Evolutionary conservation across 2,113 vertebrate species (phyloP), one percentile per base, ranked within the genome.

Genomic region (Boleophthalmus pectinirostris): DNA sequence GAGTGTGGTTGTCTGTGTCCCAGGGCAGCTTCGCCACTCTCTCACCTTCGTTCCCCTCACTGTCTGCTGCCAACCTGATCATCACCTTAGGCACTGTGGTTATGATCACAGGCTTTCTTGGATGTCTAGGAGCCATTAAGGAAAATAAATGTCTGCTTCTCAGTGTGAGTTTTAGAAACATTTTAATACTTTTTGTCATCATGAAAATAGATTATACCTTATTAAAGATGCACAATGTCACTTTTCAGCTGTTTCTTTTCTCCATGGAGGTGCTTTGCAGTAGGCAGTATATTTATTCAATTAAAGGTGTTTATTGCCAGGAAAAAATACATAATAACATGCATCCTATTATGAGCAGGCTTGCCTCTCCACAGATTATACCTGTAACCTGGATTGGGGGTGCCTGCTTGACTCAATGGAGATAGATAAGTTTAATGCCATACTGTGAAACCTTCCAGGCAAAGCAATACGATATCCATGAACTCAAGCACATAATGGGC

Each of bases 131-230:
- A 61, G 96, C 98, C 94, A 98, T 99, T 93, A 98, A 98, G 92
- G 98, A 99, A 93, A 99, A 98, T 92, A 98, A 98, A 93, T 98
- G 97, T 92, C 95, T 99, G 83, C 94, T 99, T 57, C 90, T 99
- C 84, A 99, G 96, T 18, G 98, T 99, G 93, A 96, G 98, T 95
- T 10, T 0, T 47, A 9, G 38, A 54, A 54, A 21, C 51, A n/a
- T 54, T 54, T 21, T 1, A 54, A 54, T 54, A 9, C 51, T 53
- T n/a, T n/a, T 29, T n/a, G 18, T n/a, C 51, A 54, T 54, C n/a
- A 6, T 18, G 47, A 51, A 54, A n/a, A 10, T 53, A 53, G 6
- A 7, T 43, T 38, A 1, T 35, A 35, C 0, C 45, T 46, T 47
- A 2, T 51, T 53, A 53, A 53, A n/a, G 49, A 18, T 54, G 51